phyloP scores from a whole-genome alignment of 2,113 vertebrate species.

The Indicator indicator region DNA sequence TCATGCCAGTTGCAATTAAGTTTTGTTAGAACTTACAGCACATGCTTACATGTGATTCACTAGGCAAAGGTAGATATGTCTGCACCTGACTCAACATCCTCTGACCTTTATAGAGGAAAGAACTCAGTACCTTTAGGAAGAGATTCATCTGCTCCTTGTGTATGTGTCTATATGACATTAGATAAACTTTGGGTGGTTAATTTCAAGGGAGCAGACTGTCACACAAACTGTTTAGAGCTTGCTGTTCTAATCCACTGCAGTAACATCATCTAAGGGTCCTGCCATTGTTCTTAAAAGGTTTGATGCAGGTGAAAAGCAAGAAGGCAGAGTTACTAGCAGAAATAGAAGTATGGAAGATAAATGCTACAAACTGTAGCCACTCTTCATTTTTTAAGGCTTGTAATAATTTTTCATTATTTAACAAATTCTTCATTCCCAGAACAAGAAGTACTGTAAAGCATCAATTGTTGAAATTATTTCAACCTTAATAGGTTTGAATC shows the following conservation, averaged over 20 bases:
- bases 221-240: neutral
- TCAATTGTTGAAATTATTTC: neutral
- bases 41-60: neutral
- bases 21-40: neutral
- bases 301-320: neutral
- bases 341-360: neutral
- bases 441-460: neutral
- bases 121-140: neutral
- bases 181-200: neutral
- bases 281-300: neutral
- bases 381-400: neutral
- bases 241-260: neutral
- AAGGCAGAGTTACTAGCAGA: neutral
- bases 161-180: rapidly evolving
- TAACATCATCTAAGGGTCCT: neutral
- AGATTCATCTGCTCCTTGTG: neutral
- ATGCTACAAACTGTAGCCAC: neutral
- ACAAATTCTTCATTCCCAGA: neutral
- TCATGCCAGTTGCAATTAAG: neutral
- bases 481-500: neutral
- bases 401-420: neutral
- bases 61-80: neutral
- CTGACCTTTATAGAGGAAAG: neutral
- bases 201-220: neutral
- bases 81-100: slow-evolving; percentile 31